These are phyloP conservation scores for Wiebesia pumilae DNA, from an alignment of 1,140 invertebrate species.

Conservation along the genomic window DNA sequence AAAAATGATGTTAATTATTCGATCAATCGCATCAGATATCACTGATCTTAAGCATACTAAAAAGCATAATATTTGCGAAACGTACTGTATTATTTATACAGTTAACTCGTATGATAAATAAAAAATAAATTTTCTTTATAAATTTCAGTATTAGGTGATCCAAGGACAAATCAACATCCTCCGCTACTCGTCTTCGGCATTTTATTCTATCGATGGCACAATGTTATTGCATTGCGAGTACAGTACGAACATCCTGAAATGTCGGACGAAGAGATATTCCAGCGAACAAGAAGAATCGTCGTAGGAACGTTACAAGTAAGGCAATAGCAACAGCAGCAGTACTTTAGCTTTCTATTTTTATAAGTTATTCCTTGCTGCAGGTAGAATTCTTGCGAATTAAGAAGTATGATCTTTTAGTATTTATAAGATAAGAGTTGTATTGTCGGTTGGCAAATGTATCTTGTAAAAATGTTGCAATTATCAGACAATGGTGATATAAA, in stretches of 20 bases:
- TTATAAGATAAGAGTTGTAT: too few species aligned
- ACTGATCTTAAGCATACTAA: too few species aligned
- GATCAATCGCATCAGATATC: too few species aligned
- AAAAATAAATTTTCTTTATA: neutral
- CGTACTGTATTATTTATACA: too few species aligned
- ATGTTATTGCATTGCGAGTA: slow-evolving; percentile 88
- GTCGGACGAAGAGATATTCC: slow-evolving; percentile 96
- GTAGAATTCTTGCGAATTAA: neutral
- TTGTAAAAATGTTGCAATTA: too few species aligned
- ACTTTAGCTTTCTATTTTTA: neutral
- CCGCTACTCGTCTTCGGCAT: slow-evolving; percentile 94
- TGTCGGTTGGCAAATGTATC: too few species aligned
- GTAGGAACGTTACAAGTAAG: slow-evolving; percentile 93
- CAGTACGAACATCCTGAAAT: slow-evolving; percentile 88
- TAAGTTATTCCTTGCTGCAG: neutral
- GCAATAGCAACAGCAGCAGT: neutral
- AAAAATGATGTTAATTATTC: too few species aligned
- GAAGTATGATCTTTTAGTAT: too few species aligned
- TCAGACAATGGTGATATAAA: too few species aligned
- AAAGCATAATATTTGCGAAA: too few species aligned
- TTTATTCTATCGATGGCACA: slow-evolving; percentile 97
- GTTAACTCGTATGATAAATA: too few species aligned
- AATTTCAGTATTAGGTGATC: slow-evolving; percentile 92
- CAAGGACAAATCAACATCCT: slow-evolving; percentile 97
- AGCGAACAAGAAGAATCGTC: slow-evolving; percentile 90